Evolutionary conservation across 1,140 invertebrate genomes (phyloP).

Genomic region (Aricia agestis): DNA sequence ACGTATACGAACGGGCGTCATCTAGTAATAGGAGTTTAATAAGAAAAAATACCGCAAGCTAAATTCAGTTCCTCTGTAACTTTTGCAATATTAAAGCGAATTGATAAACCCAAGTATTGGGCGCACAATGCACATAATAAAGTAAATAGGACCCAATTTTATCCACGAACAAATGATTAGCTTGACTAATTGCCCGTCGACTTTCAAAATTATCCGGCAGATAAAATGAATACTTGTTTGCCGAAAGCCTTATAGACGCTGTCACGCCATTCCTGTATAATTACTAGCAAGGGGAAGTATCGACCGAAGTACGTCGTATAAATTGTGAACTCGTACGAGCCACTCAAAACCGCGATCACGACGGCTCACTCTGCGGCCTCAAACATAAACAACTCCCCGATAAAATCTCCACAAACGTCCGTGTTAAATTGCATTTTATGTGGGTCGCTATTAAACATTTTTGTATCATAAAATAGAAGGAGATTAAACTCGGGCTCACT

Average conservation of each 20-base stretch:
- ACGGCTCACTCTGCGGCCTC: not conserved
- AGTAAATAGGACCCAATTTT: not conserved
- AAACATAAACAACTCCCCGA: not conserved
- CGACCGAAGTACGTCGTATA: not conserved
- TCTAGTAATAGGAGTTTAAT: no score
- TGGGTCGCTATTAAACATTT: not conserved
- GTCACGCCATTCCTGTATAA: not conserved
- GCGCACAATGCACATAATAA: no score
- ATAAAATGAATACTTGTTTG: not conserved
- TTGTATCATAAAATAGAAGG: not conserved
- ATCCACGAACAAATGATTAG: not conserved
- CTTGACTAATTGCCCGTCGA: not conserved
- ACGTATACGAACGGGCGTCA: no score
- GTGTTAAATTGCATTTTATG: not conserved
- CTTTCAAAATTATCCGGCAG: constrained; percentile 1
- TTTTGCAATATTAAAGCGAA: no score
- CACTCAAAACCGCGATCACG: not conserved
- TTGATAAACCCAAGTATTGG: no score
- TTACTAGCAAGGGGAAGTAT: constrained; percentile 11
- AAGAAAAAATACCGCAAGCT: no score
- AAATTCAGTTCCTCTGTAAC: no score
- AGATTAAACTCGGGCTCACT: not conserved
- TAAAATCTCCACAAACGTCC: not conserved
- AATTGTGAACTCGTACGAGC: not conserved
- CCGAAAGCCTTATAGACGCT: constrained; percentile 4